Evolutionary conservation across 2,888 invertebrate species (phyloP).

Genomic region (Eupithecia insigniata): DNA sequence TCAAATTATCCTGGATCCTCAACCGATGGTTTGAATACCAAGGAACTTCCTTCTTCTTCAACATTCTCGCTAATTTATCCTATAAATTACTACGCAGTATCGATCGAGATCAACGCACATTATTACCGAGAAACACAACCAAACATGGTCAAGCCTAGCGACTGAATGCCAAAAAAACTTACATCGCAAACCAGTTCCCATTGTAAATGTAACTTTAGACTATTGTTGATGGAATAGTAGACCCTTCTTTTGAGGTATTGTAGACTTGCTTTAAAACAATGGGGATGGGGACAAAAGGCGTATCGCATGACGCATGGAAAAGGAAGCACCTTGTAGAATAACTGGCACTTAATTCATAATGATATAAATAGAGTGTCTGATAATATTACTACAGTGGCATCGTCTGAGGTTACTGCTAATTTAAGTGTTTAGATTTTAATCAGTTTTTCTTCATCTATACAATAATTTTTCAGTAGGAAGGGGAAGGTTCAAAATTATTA

Average conservation of each 20-base stretch:
- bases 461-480: background rate
- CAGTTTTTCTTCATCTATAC: background rate
- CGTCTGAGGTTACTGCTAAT: slow-evolving; percentile 8
- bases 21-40: slow-evolving; percentile 76
- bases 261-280: slow-evolving; percentile 59
- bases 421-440: background rate
- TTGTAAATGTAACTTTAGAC: slow-evolving; percentile 33
- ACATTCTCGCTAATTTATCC: slow-evolving; percentile 59
- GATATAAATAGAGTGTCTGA: slow-evolving; percentile 55
- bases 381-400: slow-evolving; percentile 42
- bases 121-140: slow-evolving; percentile 46
- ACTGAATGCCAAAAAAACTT: slow-evolving; percentile 60
- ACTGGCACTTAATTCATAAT: slow-evolving; percentile 42
- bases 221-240: slow-evolving; percentile 57
- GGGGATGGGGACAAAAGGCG: slow-evolving; percentile 48
- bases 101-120: slow-evolving; percentile 48
- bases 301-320: slow-evolving; percentile 46
- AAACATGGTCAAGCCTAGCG: slow-evolving; percentile 51
- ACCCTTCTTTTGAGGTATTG: slow-evolving; percentile 57
- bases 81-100: slow-evolving; percentile 46
- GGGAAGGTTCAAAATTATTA: background rate
- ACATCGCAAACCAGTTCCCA: slow-evolving; percentile 64
- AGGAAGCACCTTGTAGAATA: slow-evolving; percentile 51
- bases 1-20: slow-evolving; percentile 71
- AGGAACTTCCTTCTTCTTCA: slow-evolving; percentile 77